Evolutionary conservation across 2,888 invertebrate species (phyloP).

Genomic region (Linyphia triangularis): DNA sequence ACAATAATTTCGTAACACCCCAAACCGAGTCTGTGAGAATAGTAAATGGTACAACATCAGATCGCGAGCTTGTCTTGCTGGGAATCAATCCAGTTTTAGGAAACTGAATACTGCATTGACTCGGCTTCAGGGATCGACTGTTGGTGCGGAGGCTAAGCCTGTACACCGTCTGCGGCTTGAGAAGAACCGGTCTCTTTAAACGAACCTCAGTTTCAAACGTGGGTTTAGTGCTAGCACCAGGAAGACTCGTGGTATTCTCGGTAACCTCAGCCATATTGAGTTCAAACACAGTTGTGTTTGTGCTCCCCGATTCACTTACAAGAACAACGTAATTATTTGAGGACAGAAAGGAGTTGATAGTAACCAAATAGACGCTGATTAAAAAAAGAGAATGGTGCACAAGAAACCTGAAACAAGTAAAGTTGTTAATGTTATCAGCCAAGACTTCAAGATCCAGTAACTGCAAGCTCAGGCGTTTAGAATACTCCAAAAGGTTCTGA

Average conservation of each 20-base stretch:
- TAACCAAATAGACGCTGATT: slow-evolving; percentile 71
- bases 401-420: slow-evolving; percentile 69
- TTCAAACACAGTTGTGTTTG: slow-evolving; percentile 67
- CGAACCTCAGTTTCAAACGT: slow-evolving; percentile 73
- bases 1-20: slow-evolving; percentile 70
- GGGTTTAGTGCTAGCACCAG: slow-evolving; percentile 71
- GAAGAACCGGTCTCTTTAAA: slow-evolving; percentile 68
- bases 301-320: slow-evolving; percentile 62
- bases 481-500: slow-evolving; percentile 65
- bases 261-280: slow-evolving; percentile 72
- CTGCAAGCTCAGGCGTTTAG: slow-evolving; percentile 68
- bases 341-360: slow-evolving; percentile 67
- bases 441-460: slow-evolving; percentile 67
- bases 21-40: slow-evolving; percentile 73
- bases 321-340: slow-evolving; percentile 73
- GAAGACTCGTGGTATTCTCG: slow-evolving; percentile 71
- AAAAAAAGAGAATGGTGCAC: slow-evolving; percentile 66
- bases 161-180: slow-evolving; percentile 70
- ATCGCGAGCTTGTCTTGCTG: slow-evolving; percentile 48
- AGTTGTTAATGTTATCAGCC: slow-evolving; percentile 72
- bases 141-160: slow-evolving; percentile 67
- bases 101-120: slow-evolving; percentile 72
- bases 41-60: slow-evolving; percentile 71
- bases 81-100: slow-evolving; percentile 71
- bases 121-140: slow-evolving; percentile 69